Evolutionary conservation across 2,888 invertebrate species (phyloP).

Genomic region (Bruchidius siliquastri): DNA sequence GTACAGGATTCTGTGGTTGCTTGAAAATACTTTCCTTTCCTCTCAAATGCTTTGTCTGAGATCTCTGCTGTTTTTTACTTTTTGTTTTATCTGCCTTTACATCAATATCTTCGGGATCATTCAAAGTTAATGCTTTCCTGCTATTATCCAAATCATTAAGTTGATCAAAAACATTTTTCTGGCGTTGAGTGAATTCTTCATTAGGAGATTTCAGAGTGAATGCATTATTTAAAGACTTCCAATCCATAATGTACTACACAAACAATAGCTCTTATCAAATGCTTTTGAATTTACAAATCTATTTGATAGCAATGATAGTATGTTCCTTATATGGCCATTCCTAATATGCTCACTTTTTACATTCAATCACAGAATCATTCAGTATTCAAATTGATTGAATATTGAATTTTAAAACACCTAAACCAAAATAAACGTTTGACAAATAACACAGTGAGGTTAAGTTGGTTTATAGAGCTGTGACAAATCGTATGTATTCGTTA

Average conservation of each 20-base stretch:
- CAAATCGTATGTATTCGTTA: no score
- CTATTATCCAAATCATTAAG: conserved; percentile 57
- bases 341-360: no score
- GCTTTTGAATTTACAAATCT: no score
- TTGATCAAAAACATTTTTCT: conserved; percentile 65
- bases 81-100: conserved; percentile 18
- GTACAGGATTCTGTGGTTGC: conserved; percentile 62
- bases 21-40: conserved; percentile 78
- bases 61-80: conserved; percentile 37
- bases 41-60: conserved; percentile 58
- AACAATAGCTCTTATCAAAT: no score
- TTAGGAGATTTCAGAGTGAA: conserved; percentile 29
- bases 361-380: no score
- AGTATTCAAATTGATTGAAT: no score
- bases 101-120: conserved; percentile 15
- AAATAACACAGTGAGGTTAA: no score
- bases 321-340: no score
- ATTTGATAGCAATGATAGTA: no score
- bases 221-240: not conserved
- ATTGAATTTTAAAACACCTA: no score
- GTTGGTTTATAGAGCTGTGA: no score
- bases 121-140: conserved; percentile 17
- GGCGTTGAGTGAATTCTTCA: conserved; percentile 52
- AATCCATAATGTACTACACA: not conserved
- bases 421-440: no score